A percentile compares a stretch with the other conserved stretches of the same genome.
Evolutionary conservation across 1,140 invertebrate genomes (phyloP).

Genomic region (Babylonia areolata): DNA sequence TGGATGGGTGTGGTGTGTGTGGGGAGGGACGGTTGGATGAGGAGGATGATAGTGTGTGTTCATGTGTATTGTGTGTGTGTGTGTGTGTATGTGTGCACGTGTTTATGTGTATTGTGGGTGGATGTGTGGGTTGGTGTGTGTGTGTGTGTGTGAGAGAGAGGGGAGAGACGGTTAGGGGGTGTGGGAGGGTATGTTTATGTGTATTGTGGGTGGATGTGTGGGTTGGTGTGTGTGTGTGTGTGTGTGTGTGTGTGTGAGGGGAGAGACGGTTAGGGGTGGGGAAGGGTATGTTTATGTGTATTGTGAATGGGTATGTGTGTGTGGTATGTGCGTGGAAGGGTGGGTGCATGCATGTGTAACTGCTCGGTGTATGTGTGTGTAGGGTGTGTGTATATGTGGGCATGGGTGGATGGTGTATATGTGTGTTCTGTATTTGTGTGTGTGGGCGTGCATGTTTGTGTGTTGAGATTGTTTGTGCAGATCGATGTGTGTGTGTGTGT

Average conservation of each 20-base stretch:
- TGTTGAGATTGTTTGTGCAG: no score
- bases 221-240: not conserved
- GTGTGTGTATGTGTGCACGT: not conserved
- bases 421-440: no score
- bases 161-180: no score
- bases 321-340: no score
- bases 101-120: not conserved
- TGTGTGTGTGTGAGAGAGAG: not conserved
- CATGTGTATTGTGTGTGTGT: not conserved
- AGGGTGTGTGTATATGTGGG: no score
- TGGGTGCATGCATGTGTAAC: no score
- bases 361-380: no score
- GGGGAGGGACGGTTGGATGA: no score
- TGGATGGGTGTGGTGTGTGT: not conserved
- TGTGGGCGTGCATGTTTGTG: not conserved
- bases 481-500: not conserved
- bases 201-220: not conserved
- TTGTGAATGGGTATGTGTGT: no score
- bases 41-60: no score
- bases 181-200: not conserved
- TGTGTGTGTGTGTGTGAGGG: not conserved
- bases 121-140: conserved; percentile 14
- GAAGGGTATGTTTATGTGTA: not conserved
- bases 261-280: no score
- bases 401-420: no score